These are phyloP conservation scores for Solenodon paradoxus DNA, from an alignment of 2,113 vertebrate genomes.

Conservation along the genomic window DNA sequence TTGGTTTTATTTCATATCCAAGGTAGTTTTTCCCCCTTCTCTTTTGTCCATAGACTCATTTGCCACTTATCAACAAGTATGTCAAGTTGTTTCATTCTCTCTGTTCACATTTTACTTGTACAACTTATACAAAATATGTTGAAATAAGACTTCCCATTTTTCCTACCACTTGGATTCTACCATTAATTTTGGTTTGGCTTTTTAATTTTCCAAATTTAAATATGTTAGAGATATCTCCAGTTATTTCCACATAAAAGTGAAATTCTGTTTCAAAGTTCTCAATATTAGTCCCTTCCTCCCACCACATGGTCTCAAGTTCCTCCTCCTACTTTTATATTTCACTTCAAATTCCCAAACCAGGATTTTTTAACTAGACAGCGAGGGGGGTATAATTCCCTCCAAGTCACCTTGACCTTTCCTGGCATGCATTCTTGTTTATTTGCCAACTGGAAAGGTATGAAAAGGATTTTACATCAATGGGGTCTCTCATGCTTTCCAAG, in stretches of 20 bases:
- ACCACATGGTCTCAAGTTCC: background rate
- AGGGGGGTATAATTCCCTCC: background rate
- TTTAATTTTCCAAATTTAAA: too few species aligned
- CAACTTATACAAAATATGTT: background rate
- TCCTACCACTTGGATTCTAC: background rate
- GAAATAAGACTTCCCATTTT: background rate
- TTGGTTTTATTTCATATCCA: background rate
- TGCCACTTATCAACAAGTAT: background rate
- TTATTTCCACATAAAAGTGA: background rate
- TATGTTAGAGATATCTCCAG: background rate
- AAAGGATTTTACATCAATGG: slow-evolving; percentile 57
- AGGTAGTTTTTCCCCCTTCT: background rate
- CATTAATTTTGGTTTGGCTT: too few species aligned
- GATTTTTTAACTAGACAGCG: background rate
- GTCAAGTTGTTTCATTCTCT: background rate
- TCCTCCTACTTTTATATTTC: background rate
- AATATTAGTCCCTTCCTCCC: background rate
- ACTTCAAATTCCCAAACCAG: slow-evolving; percentile 6
- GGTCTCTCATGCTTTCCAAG: slow-evolving; percentile 50
- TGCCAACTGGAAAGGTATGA: slow-evolving; percentile 61
- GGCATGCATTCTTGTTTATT: slow-evolving; percentile 9
- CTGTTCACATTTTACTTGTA: background rate
- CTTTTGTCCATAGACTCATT: background rate
- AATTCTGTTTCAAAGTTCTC: background rate
- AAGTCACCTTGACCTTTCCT: slow-evolving; percentile 39